A percentile compares a stretch with the other conserved stretches of the same genome.
These are phyloP conservation scores for Thyatira batis DNA, from an alignment of 2,888 invertebrate genomes.

Conservation along the genomic window DNA sequence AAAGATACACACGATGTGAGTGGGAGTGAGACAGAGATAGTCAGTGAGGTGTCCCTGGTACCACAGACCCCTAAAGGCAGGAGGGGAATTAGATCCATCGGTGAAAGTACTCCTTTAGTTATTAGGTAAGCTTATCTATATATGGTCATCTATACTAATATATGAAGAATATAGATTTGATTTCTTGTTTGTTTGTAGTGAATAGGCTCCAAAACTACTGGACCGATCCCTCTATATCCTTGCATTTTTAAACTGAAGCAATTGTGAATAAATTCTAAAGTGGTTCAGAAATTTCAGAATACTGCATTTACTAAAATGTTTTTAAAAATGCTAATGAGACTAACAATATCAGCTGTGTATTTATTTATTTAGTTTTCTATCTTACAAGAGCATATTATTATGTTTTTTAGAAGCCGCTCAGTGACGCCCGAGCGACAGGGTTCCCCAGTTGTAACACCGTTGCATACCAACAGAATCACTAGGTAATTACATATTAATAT, in stretches of 20 bases:
- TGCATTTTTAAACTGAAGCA: too few species aligned
- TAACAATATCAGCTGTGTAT: too few species aligned
- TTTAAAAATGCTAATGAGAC: too few species aligned
- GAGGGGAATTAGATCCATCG: constrained; percentile 46
- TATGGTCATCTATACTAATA: not conserved
- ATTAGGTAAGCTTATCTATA: constrained; percentile 43
- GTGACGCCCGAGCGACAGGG: constrained; percentile 59
- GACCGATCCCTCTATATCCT: too few species aligned
- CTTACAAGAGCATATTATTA: not conserved
- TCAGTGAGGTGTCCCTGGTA: constrained; percentile 13
- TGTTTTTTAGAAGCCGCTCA: constrained; percentile 46
- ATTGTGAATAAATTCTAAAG: too few species aligned
- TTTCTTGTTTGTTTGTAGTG: too few species aligned
- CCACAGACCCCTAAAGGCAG: constrained; percentile 60
- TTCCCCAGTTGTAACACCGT: constrained; percentile 51
- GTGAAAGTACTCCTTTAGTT: constrained; percentile 48
- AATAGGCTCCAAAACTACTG: too few species aligned
- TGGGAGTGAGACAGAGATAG: constrained; percentile 12
- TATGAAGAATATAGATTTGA: too few species aligned
- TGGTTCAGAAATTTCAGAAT: too few species aligned
- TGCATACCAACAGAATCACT: constrained; percentile 35
- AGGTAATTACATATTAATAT: constrained; percentile 39
- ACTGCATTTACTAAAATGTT: too few species aligned
- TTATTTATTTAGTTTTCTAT: not conserved
- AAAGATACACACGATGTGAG: constrained; percentile 9